Base-by-base conservation (phyloP, 2,888 invertebrate species). In the Conus canariensis region DNA sequence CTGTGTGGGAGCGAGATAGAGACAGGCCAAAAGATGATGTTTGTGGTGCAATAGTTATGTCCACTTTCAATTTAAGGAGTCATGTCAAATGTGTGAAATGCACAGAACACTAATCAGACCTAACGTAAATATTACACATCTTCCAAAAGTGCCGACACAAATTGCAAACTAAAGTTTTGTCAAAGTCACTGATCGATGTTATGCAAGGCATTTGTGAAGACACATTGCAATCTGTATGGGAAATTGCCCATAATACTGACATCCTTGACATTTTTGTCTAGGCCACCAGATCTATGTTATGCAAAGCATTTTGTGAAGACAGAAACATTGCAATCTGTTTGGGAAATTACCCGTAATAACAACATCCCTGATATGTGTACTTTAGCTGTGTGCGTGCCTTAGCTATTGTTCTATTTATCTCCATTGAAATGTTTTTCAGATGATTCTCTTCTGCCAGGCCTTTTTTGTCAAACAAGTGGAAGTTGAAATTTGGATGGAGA, bases 1-100 rank as follows among this genome's bases (percentile, higher is more conserved):
- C 8, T 85, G n/a, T 58, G 22, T 19, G 85, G 22, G 30, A 22
- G 77, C 10, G 30, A 80, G 77, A 10, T 0, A 12, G 30, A 80
- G 30, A 80, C 30, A 30, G 12, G 30, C 30, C 9, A 14, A 16
- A 45, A 22, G 82, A 58, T 77, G 77, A 56, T 58, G 6, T 58
- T 56, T 83, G 58, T 83, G 10, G 77, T 80, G 77, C 77, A 80
- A 80, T 80, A 83, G 30, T 16, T 30, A 45, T 56, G 80, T 80
- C 16, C 64, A 10, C 16, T 64, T 16, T 4, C 64, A 16, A 7
- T 10, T 9, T 2, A 56, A 25, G 10, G 45, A 45, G 45, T 45
- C 45, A 45, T 45, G 45, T 45, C 7, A 58, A 25, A 56, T 83
- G 56, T 58, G 25, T 56, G 25, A 45, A 22, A 9, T 30, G 9